Conservation (phyloP, 2,888 invertebrate species). For the Drosophila austrosaltans region DNA sequence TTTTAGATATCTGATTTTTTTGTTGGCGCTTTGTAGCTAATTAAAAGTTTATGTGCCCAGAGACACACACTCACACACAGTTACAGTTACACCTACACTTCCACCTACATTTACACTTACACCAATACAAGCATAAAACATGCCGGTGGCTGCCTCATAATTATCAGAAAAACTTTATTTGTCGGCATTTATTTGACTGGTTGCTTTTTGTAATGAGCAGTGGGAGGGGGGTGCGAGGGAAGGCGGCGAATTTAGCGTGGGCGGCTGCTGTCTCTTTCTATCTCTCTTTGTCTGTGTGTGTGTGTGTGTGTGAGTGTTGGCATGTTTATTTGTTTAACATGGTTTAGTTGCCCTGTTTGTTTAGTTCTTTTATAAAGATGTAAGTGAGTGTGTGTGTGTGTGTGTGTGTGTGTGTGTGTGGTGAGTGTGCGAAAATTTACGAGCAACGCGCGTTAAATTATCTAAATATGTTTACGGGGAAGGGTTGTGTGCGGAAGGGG, state of each 20-base stretch:
- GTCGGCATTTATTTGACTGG: conserved; percentile 78
- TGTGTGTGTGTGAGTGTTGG: conserved; percentile 22
- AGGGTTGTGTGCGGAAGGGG: conserved; percentile 22
- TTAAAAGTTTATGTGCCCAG: conserved; percentile 71
- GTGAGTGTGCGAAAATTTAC: conserved; percentile 65
- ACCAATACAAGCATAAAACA: conserved; percentile 9
- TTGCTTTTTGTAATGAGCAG: conserved; percentile 51
- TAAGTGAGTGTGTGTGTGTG: conserved; percentile 16
- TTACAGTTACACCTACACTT: conserved; percentile 8
- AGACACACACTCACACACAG: conserved; percentile 37
- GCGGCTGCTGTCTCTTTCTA: conserved; percentile 21
- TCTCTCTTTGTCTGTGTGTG: not conserved
- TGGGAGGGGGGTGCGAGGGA: not conserved
- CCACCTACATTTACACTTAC: conserved; percentile 20
- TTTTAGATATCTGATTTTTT: conserved; percentile 57
- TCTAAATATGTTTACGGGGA: conserved; percentile 71
- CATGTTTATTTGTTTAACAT: conserved; percentile 75
- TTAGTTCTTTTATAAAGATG: conserved; percentile 7
- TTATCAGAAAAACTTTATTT: conserved; percentile 74
- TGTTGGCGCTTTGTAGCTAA: conserved; percentile 76
- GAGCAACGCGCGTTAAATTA: conserved; percentile 78
- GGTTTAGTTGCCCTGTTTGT: conserved; percentile 65
- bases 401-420: conserved; percentile 3
- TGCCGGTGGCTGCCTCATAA: conserved; percentile 59
- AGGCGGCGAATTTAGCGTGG: conserved; percentile 23